Base-by-base conservation (phyloP, 2,888 invertebrate genomes). In the Oxystoma pomonae region DNA sequence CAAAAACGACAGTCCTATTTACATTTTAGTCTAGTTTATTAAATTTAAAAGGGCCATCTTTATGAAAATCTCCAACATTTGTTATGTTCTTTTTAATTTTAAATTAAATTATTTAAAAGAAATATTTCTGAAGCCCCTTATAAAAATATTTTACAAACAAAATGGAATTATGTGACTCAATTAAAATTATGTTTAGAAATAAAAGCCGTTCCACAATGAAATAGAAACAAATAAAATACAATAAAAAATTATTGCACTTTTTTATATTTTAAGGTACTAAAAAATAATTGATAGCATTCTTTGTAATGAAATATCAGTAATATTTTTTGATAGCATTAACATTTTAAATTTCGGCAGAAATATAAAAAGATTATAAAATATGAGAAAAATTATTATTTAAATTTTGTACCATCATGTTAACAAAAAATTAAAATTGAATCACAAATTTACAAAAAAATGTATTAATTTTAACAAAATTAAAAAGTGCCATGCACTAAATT, bases 1-100 rank as follows among this genome's bases (percentile, higher is more conserved):
- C 78, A 78, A 77, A 70, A 71, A 62, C 75, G 77, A 80, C 79
- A 79, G 76, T 79, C 73, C 67, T 78, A 79, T 79, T 72, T 79
- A 80, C 78, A 78, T 35, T 35, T 35, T 7, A 35, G 3, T 35
- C 35, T 35, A 35, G 12, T 7, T 35, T 35, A 7, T 35, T 12
- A 35, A 35, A 7, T 7, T 3, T 35, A 35, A 12, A 7, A 35
- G 5, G 35, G 3, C 35, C 3, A 35, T 35, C n/a, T n/a, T n/a
- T n/a, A n/a, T 35, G 12, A 35, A 35, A 35, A 35, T 35, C 12
- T 35, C 12, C 35, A 35, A 35, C 12, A 12, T 7, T 35, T 35
- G 3, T 35, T 35, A 35, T 7, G 3, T 35, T 35, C 5, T 35
- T 12, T 35, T 7, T 12, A 35, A 3, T 35, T 35, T 35, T 35